Base-by-base conservation (phyloP, 2,113 vertebrate genomes). In the Pampusana beccarii region DNA sequence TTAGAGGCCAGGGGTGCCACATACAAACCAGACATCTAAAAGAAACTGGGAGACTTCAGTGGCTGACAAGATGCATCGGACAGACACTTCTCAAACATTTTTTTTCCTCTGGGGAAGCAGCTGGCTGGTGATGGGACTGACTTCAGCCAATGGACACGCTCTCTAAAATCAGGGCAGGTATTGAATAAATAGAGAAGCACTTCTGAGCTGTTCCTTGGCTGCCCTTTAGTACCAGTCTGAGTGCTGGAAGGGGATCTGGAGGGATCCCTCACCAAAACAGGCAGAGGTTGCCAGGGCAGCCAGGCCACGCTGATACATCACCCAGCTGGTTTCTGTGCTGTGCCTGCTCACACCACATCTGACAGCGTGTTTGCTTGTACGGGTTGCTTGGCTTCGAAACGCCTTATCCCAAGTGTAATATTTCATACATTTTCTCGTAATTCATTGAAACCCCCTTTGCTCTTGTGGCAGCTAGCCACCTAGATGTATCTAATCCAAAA, bases 401-500 rank as follows among this genome's bases (percentile, higher is more conserved):
- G 13, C 69, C 2, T 58, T 54, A 66, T 94, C 96, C 95, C 94
- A 42, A 71, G 88, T n/a, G 73, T 70, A 87, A 3, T 82, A 90
- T 88, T 93, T 95, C 85, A 73, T 87, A 64, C 60, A 66, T 18
- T 50, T 90, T 92, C 84, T 53, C 93, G 80, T 46, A 93, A 73
- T 62, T 74, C 80, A 51, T 11, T 64, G 60, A 94, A 84, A 51
- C 38, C 33, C 75, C 36, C 73, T 90, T 90, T 88, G 81, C 75
- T 91, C 54, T 84, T 2, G 0, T 95, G 97, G 93, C 97, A 96
- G 91, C 58, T 64, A 81, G 91, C 91, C 94, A 67, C 87, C 56
- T 96, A 65, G 57, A 88, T 75, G 79, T 80, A 67, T 74, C 96
- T 93, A 36, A 86, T 93, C 84, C 92, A 96, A 94, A 96, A 95